Conservation (phyloP, 2,113 vertebrate species). For the Candoia aspera region DNA sequence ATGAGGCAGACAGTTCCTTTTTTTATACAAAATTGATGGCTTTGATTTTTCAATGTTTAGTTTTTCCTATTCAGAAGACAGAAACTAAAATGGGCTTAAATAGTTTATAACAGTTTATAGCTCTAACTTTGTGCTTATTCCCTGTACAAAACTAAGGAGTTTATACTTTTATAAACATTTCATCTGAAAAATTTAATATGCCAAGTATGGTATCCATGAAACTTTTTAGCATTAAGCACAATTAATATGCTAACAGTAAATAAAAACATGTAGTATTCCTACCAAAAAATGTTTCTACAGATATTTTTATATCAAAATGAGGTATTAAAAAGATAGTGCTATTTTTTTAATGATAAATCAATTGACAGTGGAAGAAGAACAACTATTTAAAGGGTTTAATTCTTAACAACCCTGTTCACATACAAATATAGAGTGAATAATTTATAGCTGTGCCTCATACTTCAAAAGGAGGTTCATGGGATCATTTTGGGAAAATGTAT, state of each 20-base stretch:
- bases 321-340: not conserved
- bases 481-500: not conserved
- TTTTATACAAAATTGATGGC: not conserved
- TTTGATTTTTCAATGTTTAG: not conserved
- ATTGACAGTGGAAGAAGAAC: not conserved
- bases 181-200: not conserved
- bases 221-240: not conserved
- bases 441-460: not conserved
- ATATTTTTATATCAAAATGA: not conserved
- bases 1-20: not conserved
- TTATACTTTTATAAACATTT: not conserved
- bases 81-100: not conserved
- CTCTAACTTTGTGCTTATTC: not conserved
- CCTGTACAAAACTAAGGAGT: not conserved
- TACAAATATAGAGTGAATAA: not conserved
- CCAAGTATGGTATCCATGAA: not conserved
- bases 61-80: not conserved
- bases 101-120: not conserved
- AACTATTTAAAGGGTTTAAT: not conserved
- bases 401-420: not conserved
- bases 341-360: not conserved
- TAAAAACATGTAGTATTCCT: not conserved
- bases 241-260: not conserved
- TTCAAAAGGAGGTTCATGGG: not conserved
- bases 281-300: not conserved